Conservation (phyloP, 2,888 invertebrate species). For the Lucinisca nassula region DNA sequence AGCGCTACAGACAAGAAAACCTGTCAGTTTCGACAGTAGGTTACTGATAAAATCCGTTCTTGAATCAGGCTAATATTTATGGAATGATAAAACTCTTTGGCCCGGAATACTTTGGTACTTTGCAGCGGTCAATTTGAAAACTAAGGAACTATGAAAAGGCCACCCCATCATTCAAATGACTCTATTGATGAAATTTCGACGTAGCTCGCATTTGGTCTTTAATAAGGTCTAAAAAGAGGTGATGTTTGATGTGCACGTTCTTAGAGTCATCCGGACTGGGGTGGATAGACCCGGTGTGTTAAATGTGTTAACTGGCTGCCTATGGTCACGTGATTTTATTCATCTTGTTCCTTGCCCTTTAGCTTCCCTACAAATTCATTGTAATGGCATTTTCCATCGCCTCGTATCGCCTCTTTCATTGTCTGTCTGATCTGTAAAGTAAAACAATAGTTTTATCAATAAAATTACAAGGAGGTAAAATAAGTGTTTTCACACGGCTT, state of each 20-base stretch:
- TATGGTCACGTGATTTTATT: conserved; percentile 61
- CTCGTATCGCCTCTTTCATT: conserved; percentile 88
- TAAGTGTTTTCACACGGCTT: no score
- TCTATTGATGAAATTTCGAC: conserved; percentile 49
- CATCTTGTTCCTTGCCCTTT: conserved; percentile 89
- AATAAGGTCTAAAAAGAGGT: conserved; percentile 49
- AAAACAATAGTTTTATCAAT: conserved; percentile 22
- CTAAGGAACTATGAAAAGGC: conserved; percentile 43
- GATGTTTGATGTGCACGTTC: conserved; percentile 8
- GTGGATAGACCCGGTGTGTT: conserved; percentile 56
- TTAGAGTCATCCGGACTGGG: conserved; percentile 12
- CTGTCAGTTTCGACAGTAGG: not conserved
- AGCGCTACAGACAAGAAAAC: not conserved
- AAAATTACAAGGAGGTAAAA: no score
- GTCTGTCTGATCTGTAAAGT: conserved; percentile 86
- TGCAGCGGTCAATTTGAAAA: conserved; percentile 58
- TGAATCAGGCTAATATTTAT: conserved; percentile 45
- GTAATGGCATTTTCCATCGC: conserved; percentile 89
- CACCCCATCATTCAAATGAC: conserved; percentile 68
- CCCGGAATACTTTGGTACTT: conserved; percentile 77
- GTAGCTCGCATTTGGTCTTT: conserved; percentile 45
- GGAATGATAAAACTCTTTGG: conserved; percentile 86
- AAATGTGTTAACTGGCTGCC: conserved; percentile 71
- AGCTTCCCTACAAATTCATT: conserved; percentile 88
- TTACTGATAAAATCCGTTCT: not conserved